These are phyloP conservation scores for Oxyscelio sp. DNA, from an alignment of 2,888 invertebrate species.

Conservation along the genomic window DNA sequence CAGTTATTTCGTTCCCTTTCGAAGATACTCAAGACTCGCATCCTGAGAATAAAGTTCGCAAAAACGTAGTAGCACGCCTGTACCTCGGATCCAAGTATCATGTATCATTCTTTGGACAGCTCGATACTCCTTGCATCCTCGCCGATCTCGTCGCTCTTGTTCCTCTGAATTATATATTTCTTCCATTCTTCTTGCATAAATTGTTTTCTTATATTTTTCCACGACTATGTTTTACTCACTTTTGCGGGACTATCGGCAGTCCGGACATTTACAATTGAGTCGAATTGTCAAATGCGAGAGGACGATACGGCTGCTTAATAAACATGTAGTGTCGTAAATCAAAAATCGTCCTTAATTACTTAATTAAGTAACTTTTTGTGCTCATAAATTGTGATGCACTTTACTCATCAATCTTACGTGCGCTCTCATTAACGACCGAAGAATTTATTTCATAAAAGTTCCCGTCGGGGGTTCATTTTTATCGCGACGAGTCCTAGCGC, in stretches of 20 bases:
- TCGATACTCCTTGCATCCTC: conserved; percentile 66
- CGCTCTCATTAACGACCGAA: not conserved
- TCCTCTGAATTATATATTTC: conserved; percentile 53
- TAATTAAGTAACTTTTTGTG: not conserved
- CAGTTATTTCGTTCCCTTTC: conserved; percentile 52
- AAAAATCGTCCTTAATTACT: too few relatives aligned
- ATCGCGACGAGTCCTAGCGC: conserved; percentile 1
- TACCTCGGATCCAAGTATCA: conserved; percentile 79
- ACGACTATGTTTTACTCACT: too few relatives aligned
- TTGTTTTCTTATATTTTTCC: too few relatives aligned
- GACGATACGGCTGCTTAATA: not conserved
- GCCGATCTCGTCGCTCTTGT: conserved; percentile 64
- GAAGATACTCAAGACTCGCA: conserved; percentile 32
- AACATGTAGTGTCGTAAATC: not conserved
- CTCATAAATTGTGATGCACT: not conserved
- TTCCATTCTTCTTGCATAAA: conserved; percentile 38
- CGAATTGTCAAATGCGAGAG: not conserved
- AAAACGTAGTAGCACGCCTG: conserved; percentile 80
- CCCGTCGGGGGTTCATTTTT: not conserved
- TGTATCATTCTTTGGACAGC: conserved; percentile 86
- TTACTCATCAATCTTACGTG: not conserved
- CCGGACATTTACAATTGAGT: not conserved
- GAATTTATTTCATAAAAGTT: not conserved
- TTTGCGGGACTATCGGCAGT: not conserved
- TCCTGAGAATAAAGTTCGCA: conserved; percentile 64